These are phyloP conservation scores for Oscheius sp. DNA, from an alignment of 2,888 invertebrate genomes.

Conservation along the genomic window DNA sequence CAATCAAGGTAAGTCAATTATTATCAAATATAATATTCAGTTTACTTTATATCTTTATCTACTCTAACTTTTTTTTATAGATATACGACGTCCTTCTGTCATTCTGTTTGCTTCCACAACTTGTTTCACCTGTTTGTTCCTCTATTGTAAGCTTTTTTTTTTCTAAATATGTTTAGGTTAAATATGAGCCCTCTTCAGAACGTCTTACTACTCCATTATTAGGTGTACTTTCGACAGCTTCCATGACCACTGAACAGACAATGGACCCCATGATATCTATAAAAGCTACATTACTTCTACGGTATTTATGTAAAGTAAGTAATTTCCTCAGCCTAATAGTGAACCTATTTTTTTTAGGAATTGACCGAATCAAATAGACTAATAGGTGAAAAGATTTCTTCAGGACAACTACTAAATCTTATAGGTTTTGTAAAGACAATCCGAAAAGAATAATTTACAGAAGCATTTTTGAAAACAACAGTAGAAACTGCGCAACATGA, in stretches of 20 bases:
- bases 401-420: conserved; percentile 15
- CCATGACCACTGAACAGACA: conserved; percentile 62
- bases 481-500: conserved; percentile 41
- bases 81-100: conserved; percentile 71
- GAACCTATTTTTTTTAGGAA: conserved; percentile 29
- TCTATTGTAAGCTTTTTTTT: conserved; percentile 43
- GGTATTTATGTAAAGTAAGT: conserved; percentile 30
- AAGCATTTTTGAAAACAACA: conserved; percentile 40
- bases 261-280: conserved; percentile 52
- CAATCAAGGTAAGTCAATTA: conserved; percentile 40
- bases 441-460: not conserved
- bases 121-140: conserved; percentile 58
- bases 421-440: not conserved
- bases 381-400: conserved; percentile 31
- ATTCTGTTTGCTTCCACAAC: conserved; percentile 69
- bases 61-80: conserved; percentile 62
- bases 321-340: not conserved
- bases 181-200: conserved; percentile 35
- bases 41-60: not conserved
- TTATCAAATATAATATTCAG: not conserved
- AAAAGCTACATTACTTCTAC: conserved; percentile 53
- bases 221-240: conserved; percentile 62
- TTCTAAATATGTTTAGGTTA: not conserved
- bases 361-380: conserved; percentile 38
- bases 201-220: conserved; percentile 45